Evolutionary conservation across 2,113 vertebrate genomes (phyloP), one percentile per base, ranked within the genome.

Genomic region (Cochlearius cochlearius): DNA sequence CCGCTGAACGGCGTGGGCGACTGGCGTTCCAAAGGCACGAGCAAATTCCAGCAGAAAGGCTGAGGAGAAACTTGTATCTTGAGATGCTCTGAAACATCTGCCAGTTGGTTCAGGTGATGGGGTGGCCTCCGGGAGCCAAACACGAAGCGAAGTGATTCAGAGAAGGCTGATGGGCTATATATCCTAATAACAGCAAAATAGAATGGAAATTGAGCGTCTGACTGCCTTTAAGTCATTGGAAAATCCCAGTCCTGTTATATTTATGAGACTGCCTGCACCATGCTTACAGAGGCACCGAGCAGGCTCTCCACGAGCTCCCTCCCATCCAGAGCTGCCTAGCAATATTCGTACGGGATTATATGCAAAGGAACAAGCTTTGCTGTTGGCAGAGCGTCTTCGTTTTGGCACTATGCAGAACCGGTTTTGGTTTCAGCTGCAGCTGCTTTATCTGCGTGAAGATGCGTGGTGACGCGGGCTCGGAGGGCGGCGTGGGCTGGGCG

Each of bases 401-500:
- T 81, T 78, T 74, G 86, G 58, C 52, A 66, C 0, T 2, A 4
- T 7, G 39, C 26, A 43, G 10, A 90, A n/a, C n/a, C n/a, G n/a
- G n/a, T 32, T 75, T 67, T 50, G 22, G 10, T 39, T 64, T 60
- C 10, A 67, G 41, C 18, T 56, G 12, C 50, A 43, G 34, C 39
- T 64, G 49, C 6, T 76, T 30, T 32, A 15, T 49, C 39, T 39
- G 17, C 26, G 49, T 18, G 52, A 55, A 47, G 80, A 5, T 5
- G 38, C 7, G 0, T 6, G n/a, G 38, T 20, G 52, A 20, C 25
- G 9, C 0, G 0, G 49, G 6, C 7, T n/a, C 34, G 7, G 20
- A 20, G 21, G 36, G 8, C 41, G 41, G 41, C 41, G 41, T 15
- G 41, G 41, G 41, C 41, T 15, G 41, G 41, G 41, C 5, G 41